Conservation (phyloP, 2,797 vertebrate genomes). For the Oophaga sylvatica region DNA sequence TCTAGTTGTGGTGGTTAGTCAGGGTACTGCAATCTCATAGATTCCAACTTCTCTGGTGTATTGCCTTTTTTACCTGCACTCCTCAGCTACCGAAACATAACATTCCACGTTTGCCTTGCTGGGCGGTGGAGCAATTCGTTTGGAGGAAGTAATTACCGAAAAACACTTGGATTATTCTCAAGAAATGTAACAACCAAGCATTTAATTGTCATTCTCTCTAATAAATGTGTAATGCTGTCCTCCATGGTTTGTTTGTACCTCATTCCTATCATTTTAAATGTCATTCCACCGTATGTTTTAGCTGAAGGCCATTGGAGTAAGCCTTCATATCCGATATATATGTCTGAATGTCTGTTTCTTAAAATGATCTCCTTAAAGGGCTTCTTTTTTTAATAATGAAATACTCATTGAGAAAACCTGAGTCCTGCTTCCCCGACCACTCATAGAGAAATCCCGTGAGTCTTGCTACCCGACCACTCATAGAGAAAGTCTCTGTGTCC, state of each 20-base stretch:
- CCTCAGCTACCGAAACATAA: too few relatives aligned
- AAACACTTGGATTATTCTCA: slow-evolving; percentile 77
- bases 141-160: slow-evolving; percentile 82
- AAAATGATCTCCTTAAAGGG: background rate
- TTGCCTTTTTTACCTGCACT: too few relatives aligned
- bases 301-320: background rate
- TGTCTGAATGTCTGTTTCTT: background rate
- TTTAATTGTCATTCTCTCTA: background rate
- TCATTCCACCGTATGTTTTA: slow-evolving; percentile 34
- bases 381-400: background rate
- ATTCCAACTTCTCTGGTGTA: too few relatives aligned
- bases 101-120: slow-evolving; percentile 92
- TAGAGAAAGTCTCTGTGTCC: too few relatives aligned
- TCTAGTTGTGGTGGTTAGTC: too few relatives aligned
- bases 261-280: slow-evolving; percentile 37
- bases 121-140: slow-evolving; percentile 86
- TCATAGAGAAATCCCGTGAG: too few relatives aligned
- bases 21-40: too few relatives aligned
- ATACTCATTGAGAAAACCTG: too few relatives aligned
- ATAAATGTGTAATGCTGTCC: slow-evolving; percentile 61
- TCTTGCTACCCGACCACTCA: too few relatives aligned
- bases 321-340: background rate
- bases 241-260: slow-evolving; percentile 52
- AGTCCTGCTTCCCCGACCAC: too few relatives aligned
- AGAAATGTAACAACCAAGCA: slow-evolving; percentile 62